These are phyloP conservation scores for Catagonus wagneri DNA, from an alignment of 2,113 vertebrate species.

Conservation along the genomic window DNA sequence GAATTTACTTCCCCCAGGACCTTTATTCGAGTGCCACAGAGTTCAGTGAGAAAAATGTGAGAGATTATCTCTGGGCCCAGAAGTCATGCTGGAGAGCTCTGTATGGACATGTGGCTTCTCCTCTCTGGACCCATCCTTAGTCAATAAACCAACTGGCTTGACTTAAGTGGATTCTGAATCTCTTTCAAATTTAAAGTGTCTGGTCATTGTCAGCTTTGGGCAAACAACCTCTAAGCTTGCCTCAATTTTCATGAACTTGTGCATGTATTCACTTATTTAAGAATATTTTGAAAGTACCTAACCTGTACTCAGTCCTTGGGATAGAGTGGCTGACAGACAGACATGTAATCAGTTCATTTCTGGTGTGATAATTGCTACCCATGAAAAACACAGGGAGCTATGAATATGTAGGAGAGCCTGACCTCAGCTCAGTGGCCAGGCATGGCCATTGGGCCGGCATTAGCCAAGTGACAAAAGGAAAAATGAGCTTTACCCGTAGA, in stretches of 20 bases:
- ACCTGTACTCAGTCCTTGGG: background rate
- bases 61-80: background rate
- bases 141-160: background rate
- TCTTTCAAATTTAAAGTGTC: background rate
- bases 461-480: background rate
- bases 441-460: no score
- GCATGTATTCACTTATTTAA: background rate
- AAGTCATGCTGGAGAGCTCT: background rate
- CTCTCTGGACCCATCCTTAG: background rate
- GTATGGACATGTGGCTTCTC: background rate
- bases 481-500: background rate
- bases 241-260: slow-evolving; percentile 25
- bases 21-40: slow-evolving; percentile 17
- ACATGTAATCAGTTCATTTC: background rate
- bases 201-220: background rate
- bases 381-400: background rate
- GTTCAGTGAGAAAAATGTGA: slow-evolving; percentile 37
- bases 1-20: slow-evolving; percentile 73
- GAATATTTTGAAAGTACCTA: background rate
- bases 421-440: background rate
- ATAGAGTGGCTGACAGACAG: background rate
- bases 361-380: background rate
- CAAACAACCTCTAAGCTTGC: background rate
- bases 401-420: background rate
- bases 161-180: background rate